These are phyloP conservation scores for Pampusana beccarii DNA, from an alignment of 2,113 vertebrate genomes.

Conservation along the genomic window DNA sequence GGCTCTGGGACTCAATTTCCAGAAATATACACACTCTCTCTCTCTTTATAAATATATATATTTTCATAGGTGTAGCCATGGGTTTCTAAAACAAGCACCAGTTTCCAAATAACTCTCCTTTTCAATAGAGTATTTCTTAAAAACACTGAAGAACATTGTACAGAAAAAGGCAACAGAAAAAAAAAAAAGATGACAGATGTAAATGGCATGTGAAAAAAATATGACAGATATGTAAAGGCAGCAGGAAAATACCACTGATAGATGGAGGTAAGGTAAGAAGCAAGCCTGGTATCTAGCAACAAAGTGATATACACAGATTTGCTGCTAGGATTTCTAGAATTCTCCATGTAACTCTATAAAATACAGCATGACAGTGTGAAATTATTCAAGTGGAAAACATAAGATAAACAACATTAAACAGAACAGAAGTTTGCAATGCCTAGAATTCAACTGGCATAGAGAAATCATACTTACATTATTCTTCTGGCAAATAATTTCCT, in stretches of 20 bases:
- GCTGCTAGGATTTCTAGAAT: conserved; percentile 16
- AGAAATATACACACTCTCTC: background rate
- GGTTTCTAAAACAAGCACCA: background rate
- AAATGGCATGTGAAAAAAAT: background rate
- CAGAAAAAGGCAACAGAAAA: background rate
- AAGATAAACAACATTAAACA: conserved; percentile 1
- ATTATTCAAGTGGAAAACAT: background rate
- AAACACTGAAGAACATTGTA: background rate
- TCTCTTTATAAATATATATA: background rate
- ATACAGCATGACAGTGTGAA: background rate
- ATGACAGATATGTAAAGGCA: background rate
- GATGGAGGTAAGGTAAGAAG: background rate
- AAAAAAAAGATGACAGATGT: background rate
- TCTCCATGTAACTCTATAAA: background rate
- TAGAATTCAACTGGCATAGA: background rate
- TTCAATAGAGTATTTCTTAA: background rate
- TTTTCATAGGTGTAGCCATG: background rate
- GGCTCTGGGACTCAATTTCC: background rate
- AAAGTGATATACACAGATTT: background rate
- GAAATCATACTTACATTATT: conserved; percentile 91
- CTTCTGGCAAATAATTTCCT: conserved; percentile 98
- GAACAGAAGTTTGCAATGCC: background rate
- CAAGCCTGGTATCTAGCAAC: conserved; percentile 51
- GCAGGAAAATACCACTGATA: conserved; percentile 15
- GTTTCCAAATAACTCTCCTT: background rate